Percentiles rank a stretch among this genome's conserved stretches.
These are phyloP conservation scores for Xerus inauris DNA, from an alignment of 2,113 vertebrate species.

Conservation along the genomic window DNA sequence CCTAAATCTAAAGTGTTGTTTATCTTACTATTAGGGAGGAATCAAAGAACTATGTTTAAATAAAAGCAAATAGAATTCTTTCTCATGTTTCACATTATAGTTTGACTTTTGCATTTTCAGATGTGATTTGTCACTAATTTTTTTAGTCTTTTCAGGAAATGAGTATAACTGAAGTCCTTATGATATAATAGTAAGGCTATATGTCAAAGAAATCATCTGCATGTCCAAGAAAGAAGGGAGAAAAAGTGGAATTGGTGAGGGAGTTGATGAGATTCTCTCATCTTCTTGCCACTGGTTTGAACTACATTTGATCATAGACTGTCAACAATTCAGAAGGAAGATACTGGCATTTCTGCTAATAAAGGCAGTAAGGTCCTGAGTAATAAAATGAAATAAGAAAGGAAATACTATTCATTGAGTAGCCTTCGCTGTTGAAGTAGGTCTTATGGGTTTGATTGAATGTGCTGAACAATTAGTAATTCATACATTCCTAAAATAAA, in stretches of 20 bases:
- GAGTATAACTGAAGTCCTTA: not conserved
- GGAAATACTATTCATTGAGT: not conserved
- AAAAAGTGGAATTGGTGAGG: not conserved
- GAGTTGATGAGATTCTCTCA: not conserved
- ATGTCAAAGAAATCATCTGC: not conserved
- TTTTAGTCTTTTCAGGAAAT: not conserved
- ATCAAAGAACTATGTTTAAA: not conserved
- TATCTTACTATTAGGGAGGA: conserved; percentile 17
- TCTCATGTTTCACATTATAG: not conserved
- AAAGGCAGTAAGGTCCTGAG: not conserved
- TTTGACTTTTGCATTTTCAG: not conserved
- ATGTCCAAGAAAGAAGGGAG: not conserved
- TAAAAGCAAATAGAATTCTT: conserved; percentile 9
- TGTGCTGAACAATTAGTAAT: not conserved
- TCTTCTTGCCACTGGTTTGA: not conserved
- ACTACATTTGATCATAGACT: not conserved
- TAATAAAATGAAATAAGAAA: not conserved
- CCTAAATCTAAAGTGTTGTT: not conserved
- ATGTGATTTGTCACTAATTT: not conserved
- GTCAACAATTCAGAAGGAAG: not conserved
- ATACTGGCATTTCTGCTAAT: not conserved
- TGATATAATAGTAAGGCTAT: not conserved
- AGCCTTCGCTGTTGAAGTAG: not conserved
- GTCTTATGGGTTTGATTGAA: not conserved
- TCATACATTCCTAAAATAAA: too few species aligned